phyloP scores from a whole-genome alignment of 2,888 invertebrate species.

The Chymomyza fuscimana region DNA sequence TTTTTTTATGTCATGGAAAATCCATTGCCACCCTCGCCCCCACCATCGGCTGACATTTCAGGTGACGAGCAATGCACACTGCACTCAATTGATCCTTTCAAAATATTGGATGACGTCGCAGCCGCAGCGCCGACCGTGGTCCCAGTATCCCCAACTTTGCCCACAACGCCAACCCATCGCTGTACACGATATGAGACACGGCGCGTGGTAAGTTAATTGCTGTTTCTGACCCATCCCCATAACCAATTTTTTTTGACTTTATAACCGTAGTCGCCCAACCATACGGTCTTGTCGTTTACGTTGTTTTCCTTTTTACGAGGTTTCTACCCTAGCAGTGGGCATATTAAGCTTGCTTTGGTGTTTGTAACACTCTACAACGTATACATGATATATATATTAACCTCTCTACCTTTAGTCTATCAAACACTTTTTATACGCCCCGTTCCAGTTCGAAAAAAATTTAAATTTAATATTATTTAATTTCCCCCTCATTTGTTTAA shows the following conservation, averaged over 20 bases:
- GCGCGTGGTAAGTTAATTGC: constrained; percentile 63
- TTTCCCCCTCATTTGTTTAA: too few relatives aligned
- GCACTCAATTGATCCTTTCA: constrained; percentile 57
- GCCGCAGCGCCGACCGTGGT: constrained; percentile 22
- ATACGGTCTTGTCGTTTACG: constrained; percentile 20
- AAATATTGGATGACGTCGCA: constrained; percentile 47
- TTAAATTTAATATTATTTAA: too few relatives aligned
- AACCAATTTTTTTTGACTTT: neutral
- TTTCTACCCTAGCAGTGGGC: neutral
- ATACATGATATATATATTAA: too few relatives aligned
- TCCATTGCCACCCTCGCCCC: constrained; percentile 60
- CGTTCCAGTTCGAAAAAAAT: too few relatives aligned
- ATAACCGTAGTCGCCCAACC: constrained; percentile 1
- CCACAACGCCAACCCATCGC: neutral
- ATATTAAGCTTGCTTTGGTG: constrained; percentile 11
- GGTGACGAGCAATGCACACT: constrained; percentile 38
- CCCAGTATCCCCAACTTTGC: constrained; percentile 14
- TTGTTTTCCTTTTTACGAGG: constrained; percentile 23
- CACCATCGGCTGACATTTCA: constrained; percentile 54
- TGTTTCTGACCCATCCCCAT: neutral
- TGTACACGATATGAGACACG: constrained; percentile 57
- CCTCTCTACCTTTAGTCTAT: too few relatives aligned
- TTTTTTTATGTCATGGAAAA: constrained; percentile 68
- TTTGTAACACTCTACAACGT: neutral
- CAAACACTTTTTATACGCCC: too few relatives aligned